Conservation (phyloP, 2,888 invertebrate genomes). For the Petrolisthes cinctipes region DNA sequence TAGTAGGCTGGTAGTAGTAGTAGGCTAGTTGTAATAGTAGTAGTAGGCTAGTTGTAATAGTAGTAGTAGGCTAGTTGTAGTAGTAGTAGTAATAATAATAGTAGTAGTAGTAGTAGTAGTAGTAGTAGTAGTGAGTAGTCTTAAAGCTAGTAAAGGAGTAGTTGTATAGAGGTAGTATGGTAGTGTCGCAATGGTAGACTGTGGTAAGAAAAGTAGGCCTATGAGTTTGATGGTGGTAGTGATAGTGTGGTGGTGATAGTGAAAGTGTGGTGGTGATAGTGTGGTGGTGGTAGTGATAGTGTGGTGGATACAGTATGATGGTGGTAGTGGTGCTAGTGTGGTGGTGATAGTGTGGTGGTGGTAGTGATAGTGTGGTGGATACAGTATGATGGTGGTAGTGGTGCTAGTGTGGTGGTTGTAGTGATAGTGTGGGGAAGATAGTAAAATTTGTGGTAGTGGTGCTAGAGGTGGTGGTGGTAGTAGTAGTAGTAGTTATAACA, state of each 20-base stretch:
- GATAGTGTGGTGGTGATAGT: too few relatives aligned
- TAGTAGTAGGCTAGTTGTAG: not conserved
- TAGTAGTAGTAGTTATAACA: not conserved
- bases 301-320: not conserved
- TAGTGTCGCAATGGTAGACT: too few relatives aligned
- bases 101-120: not conserved
- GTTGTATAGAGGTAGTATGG: too few relatives aligned
- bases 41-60: not conserved
- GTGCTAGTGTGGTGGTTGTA: not conserved
- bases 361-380: not conserved
- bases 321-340: not conserved
- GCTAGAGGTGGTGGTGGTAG: not conserved
- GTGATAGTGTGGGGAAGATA: not conserved
- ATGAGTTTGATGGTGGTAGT: too few relatives aligned
- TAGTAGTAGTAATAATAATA: not conserved
- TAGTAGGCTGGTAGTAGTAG: not conserved
- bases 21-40: not conserved
- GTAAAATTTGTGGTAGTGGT: not conserved
- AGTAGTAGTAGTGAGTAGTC: too few relatives aligned
- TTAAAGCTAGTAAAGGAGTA: too few relatives aligned
- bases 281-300: too few relatives aligned
- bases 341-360: too few relatives aligned
- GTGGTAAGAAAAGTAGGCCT: too few relatives aligned
- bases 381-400: not conserved
- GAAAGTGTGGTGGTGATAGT: not conserved